These are phyloP conservation scores for Marasmarcha lunaedactyla DNA, from an alignment of 2,888 invertebrate genomes.

Conservation along the genomic window DNA sequence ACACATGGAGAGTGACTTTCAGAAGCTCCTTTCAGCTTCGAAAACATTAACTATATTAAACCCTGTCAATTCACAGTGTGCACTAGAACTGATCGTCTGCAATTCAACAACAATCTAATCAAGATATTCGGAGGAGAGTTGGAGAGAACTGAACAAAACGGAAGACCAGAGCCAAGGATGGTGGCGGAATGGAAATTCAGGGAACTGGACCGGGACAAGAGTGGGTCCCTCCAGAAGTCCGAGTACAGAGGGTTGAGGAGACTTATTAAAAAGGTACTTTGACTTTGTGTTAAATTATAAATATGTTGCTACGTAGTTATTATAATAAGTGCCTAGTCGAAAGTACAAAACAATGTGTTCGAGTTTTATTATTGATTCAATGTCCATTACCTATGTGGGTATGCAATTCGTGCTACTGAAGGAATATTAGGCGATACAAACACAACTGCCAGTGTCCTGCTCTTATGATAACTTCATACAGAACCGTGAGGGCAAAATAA, in stretches of 20 bases:
- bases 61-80: no score
- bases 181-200: constrained; percentile 93
- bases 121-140: constrained; percentile 88
- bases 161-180: constrained; percentile 46
- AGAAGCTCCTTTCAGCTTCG: no score
- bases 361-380: no score
- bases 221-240: constrained; percentile 80
- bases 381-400: no score
- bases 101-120: constrained; percentile 87
- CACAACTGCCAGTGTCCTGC: no score
- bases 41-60: no score
- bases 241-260: constrained; percentile 87
- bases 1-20: no score
- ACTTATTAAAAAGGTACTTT: constrained; percentile 80
- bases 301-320: constrained; percentile 9
- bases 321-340: background rate
- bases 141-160: constrained; percentile 32
- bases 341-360: no score
- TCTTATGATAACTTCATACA: no score
- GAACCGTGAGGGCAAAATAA: no score
- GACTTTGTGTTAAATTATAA: constrained; percentile 4
- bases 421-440: no score
- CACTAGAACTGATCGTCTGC: constrained; percentile 78
- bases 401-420: no score
- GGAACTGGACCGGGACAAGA: constrained; percentile 83